A percentile compares a stretch with the other conserved stretches of the same genome.
These are phyloP conservation scores for Girardia tigrina DNA, from an alignment of 2,888 invertebrate species.

Conservation along the genomic window DNA sequence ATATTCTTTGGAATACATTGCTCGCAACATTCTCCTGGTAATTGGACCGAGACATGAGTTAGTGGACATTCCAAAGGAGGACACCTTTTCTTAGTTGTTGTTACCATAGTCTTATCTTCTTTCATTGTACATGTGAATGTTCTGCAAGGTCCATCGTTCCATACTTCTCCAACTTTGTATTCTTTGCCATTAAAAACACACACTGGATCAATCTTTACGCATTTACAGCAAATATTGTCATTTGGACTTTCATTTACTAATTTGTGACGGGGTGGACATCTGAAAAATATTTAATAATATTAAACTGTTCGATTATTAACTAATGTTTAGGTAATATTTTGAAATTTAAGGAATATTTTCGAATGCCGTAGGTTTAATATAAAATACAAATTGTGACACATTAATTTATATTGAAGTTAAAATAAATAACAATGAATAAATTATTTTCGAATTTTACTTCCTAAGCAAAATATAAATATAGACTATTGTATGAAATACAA, in stretches of 20 bases:
- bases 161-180: not conserved
- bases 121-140: not conserved
- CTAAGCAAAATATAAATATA: too few species aligned
- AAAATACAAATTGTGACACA: too few species aligned
- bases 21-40: slow-evolving; percentile 17
- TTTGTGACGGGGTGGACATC: slow-evolving; percentile 27
- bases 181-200: slow-evolving; percentile 24
- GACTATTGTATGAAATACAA: too few species aligned
- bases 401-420: too few species aligned
- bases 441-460: too few species aligned
- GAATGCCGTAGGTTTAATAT: too few species aligned
- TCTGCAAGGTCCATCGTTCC: not conserved
- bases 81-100: not conserved
- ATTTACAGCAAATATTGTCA: slow-evolving; percentile 29
- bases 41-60: not conserved
- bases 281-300: not conserved
- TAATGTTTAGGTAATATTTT: too few species aligned
- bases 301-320: too few species aligned
- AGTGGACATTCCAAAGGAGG: not conserved
- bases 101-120: not conserved
- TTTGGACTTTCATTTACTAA: slow-evolving; percentile 16
- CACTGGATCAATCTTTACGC: not conserved
- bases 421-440: too few species aligned
- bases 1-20: not conserved
- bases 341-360: too few species aligned